Evolutionary conservation across 1,140 invertebrate genomes (phyloP).

Genomic region (Drosophila lacertosa): DNA sequence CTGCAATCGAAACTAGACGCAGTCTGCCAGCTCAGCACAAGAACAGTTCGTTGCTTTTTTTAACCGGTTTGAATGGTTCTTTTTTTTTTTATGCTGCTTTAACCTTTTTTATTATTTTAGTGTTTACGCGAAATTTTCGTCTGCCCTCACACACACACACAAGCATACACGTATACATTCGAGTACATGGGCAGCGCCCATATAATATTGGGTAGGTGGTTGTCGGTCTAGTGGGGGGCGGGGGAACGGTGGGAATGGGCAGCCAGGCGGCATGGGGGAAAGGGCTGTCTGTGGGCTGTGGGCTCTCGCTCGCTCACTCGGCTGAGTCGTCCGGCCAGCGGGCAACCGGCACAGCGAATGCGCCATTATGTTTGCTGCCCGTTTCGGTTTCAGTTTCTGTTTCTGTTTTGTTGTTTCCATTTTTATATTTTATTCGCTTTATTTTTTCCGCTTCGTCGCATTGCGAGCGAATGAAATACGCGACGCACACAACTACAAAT

Average conservation of each 20-base stretch:
- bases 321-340: constrained; percentile 32
- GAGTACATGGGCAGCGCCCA: constrained; percentile 52
- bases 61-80: constrained; percentile 45
- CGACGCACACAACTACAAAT: constrained; percentile 45
- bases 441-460: constrained; percentile 81
- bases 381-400: constrained; percentile 58
- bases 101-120: constrained; percentile 67
- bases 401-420: constrained; percentile 72
- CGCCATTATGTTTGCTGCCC: constrained; percentile 73
- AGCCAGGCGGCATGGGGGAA: neutral
- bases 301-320: constrained; percentile 5
- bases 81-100: constrained; percentile 26
- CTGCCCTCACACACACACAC: constrained; percentile 38
- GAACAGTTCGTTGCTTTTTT: constrained; percentile 50
- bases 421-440: constrained; percentile 83
- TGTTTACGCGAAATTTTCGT: constrained; percentile 75
- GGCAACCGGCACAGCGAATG: constrained; percentile 49
- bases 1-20: constrained; percentile 72
- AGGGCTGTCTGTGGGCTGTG: constrained; percentile 10
- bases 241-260: constrained; percentile 1
- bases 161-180: constrained; percentile 8
- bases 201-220: constrained; percentile 46
- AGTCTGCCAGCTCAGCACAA: constrained; percentile 19
- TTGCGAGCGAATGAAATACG: constrained; percentile 79
- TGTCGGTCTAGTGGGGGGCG: constrained; percentile 4